Evolutionary conservation across 2,888 invertebrate genomes (phyloP), one percentile per base, ranked within the genome.

Genomic region (Meiosimyza decipiens): DNA sequence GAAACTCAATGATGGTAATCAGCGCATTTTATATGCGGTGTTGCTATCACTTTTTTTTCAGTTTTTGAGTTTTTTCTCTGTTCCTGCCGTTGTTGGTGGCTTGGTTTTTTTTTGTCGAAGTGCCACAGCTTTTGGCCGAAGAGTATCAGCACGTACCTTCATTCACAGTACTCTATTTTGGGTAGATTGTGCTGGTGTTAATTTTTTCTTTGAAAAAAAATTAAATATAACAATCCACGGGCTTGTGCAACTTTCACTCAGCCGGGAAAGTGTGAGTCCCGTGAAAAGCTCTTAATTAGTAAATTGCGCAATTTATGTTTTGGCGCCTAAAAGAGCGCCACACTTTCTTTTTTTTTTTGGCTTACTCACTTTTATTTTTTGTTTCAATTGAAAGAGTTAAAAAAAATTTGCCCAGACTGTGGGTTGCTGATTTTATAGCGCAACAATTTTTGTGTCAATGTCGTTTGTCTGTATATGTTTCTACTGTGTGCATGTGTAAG

Each of bases 21-120:
- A 77, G 77, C 74, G 40, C 40, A 75, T 73, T 78, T 62, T 77
- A 78, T 78, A 76, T 78, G 78, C 74, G 78, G 78, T 78, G 74
- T 76, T 73, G 78, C 75, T 76, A 76, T 28, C 15, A 16, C 12
- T 28, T 11, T 16, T 4, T 28, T 63, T 63, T 40, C 9, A 1
- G n/a, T 13, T 3, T 47, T 16, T 40, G 40, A 40, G 40, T 40
- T 40, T 40, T 40, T 7, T 40, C n/a, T 63, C 51, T 40, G 68
- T 62, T 55, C 28, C 54, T 51, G 59, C 70, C 47, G 63, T 66
- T 40, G 40, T 47, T 28, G 7, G n/a, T 16, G 47, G 15, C 40
- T 62, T 40, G 33, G 62, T n/a, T n/a, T n/a, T 63, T 63, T 40
- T 16, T 18, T 49, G 49, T 7, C n/a, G 11, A 40, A 40, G 33